These are phyloP conservation scores for Dryococelus australis DNA, from an alignment of 2,888 invertebrate species.

Conservation along the genomic window DNA sequence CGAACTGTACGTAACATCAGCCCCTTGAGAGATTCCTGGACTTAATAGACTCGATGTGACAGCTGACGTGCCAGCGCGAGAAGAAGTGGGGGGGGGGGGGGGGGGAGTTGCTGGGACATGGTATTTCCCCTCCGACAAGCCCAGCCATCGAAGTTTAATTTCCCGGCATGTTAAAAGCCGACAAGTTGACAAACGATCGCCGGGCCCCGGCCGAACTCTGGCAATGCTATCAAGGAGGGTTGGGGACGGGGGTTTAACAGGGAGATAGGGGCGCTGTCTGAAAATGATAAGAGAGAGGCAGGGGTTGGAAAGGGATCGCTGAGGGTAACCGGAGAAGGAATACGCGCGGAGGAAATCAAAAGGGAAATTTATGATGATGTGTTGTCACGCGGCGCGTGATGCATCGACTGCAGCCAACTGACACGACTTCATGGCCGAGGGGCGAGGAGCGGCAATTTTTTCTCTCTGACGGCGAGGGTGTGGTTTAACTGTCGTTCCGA, in stretches of 20 bases:
- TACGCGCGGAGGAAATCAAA: slow-evolving; percentile 22
- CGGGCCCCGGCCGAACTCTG: neutral
- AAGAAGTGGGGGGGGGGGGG: neutral
- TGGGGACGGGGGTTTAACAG: neutral
- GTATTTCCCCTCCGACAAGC: neutral
- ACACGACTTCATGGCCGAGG: neutral
- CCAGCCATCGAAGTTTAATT: slow-evolving; percentile 19
- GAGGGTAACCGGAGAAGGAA: slow-evolving; percentile 7
- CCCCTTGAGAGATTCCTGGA: neutral
- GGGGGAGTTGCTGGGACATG: neutral
- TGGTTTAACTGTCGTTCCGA: neutral
- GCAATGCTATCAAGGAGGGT: neutral
- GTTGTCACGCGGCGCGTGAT: slow-evolving; percentile 19
- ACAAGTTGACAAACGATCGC: slow-evolving; percentile 29
- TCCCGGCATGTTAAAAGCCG: slow-evolving; percentile 29
- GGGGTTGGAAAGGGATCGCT: neutral
- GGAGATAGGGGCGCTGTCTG: slow-evolving; percentile 12
- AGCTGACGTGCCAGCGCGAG: neutral
- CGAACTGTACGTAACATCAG: neutral
- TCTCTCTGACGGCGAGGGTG: neutral
- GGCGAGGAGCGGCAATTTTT: neutral
- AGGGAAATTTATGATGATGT: slow-evolving; percentile 29
- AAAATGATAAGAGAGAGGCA: slow-evolving; percentile 6
- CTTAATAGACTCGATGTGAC: neutral
- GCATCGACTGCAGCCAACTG: neutral